Evolutionary conservation across 2,113 vertebrate genomes (phyloP).

Genomic region (Pachypanchax playfairii): DNA sequence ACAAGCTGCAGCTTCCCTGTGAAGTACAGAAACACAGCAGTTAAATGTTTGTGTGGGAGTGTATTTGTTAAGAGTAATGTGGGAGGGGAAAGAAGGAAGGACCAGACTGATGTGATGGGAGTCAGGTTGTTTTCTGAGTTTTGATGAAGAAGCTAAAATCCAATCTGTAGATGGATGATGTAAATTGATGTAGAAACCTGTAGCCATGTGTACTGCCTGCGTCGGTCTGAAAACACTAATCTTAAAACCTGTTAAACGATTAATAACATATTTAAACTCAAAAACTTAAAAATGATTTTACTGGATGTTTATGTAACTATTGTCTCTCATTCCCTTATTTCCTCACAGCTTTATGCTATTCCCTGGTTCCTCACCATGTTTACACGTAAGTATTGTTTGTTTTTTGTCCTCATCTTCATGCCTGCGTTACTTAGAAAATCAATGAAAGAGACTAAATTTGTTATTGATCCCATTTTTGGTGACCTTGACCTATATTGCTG

Average conservation of each 20-base stretch:
- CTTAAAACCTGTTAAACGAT: not conserved
- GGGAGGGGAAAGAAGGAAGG: conserved; percentile 11
- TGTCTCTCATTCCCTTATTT: not conserved
- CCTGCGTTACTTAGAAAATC: too few relatives aligned
- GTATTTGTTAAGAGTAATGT: too few relatives aligned
- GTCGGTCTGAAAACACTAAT: not conserved
- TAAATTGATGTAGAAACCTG: conserved; percentile 7
- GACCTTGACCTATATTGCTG: too few relatives aligned
- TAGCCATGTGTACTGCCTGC: conserved; percentile 25
- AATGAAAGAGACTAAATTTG: too few relatives aligned
- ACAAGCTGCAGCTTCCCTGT: conserved; percentile 41
- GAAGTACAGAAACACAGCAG: conserved; percentile 7
- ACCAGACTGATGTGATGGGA: conserved; percentile 43
- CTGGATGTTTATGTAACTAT: not conserved
- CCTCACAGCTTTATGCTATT: conserved; percentile 92
- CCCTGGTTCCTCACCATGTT: conserved; percentile 99
- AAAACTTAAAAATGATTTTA: not conserved
- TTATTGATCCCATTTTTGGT: too few relatives aligned
- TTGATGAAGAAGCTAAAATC: conserved; percentile 48
- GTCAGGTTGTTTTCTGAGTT: conserved; percentile 38
- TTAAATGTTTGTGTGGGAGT: too few relatives aligned
- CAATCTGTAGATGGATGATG: too few relatives aligned
- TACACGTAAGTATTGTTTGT: conserved; percentile 88
- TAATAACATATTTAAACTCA: conserved; percentile 24
- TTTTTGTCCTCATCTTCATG: not conserved